A percentile compares a stretch with the other conserved stretches of the same genome.
Conservation (phyloP, 2,888 invertebrate genomes). For the Cosmopolites sordidus region DNA sequence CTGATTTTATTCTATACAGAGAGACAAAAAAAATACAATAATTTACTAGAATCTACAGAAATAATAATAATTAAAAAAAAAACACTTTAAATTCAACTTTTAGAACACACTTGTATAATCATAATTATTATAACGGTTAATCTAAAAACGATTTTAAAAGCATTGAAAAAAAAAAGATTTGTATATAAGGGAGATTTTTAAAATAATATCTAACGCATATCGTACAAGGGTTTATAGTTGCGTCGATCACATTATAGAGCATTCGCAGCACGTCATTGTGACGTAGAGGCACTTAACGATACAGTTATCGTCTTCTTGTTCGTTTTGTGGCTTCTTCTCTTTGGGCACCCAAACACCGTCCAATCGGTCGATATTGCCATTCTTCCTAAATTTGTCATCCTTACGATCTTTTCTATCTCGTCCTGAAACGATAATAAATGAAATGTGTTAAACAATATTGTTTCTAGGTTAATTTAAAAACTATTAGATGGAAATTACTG, state of each 20-base stretch:
- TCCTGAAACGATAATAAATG: slow-evolving; percentile 8
- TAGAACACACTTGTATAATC: no score
- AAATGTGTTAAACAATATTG: no score
- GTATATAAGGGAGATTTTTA: neutral
- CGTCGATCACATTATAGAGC: slow-evolving; percentile 45
- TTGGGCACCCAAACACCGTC: slow-evolving; percentile 30
- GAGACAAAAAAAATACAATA: neutral
- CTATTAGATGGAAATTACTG: no score
- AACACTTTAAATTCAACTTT: no score
- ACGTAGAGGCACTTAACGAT: slow-evolving; percentile 60
- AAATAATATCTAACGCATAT: neutral
- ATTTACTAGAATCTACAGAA: neutral
- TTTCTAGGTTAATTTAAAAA: no score
- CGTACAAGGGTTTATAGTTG: slow-evolving; percentile 7
- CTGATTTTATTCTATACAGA: neutral
- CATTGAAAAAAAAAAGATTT: neutral
- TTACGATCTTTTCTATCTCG: slow-evolving; percentile 25
- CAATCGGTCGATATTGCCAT: slow-evolving; percentile 31
- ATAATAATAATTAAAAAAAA: neutral
- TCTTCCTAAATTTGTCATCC: slow-evolving; percentile 30
- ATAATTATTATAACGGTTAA: no score
- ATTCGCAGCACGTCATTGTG: slow-evolving; percentile 62
- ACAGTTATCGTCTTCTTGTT: slow-evolving; percentile 46
- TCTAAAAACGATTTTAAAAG: no score
- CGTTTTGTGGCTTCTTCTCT: slow-evolving; percentile 24